Base-by-base conservation (phyloP, 2,113 vertebrate genomes). In the Trichomycterus rosablanca region DNA sequence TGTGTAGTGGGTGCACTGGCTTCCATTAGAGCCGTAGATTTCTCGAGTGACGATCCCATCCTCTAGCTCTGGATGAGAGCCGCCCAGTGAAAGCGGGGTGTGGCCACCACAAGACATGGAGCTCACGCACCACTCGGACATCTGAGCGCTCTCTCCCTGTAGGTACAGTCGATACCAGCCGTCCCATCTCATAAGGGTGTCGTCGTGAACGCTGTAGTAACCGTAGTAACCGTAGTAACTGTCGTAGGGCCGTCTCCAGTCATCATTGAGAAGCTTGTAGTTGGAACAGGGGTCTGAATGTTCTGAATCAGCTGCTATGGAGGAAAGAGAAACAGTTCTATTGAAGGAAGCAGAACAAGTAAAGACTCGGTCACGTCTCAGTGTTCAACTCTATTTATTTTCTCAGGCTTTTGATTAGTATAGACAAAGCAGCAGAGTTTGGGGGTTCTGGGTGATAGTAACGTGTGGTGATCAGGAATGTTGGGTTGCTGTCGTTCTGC, bases 131-230 rank as follows among this genome's bases (percentile, higher is more conserved):
- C 62, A 65, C 20, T 66, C 54, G 7, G 63, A 18, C 12, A 66
- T 49, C 45, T 66, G 45, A n/a, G 63, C 63, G 32, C 22, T 22
- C 7, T 9, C 20, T 19, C 54, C 63, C 48, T 66, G 39, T 24
- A 66, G 46, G 4, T 18, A 51, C 24, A 66, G 3, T 1, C 64
- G 55, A 44, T 67, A 53, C 64, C 64, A 67, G 26, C 55, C 64
- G 3, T 44, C 0, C 64, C 63, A 66, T 14, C 26, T 35, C 30
- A 37, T 15, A 1, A 0, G 7, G 6, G 64, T 22, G 39, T 67
- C 63, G 16, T 66, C 63, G 18, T 58, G 4, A 23, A 32, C 39
- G 12, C 18, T 32, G 43, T 20, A 51, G 49, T 51, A 50, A n/a
- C 28, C 9, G 11, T 24, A 14, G 18, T 57, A 43, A 7, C 7